Conservation (phyloP, 2,797 vertebrate species). For the Gadopsis bispinosus region DNA sequence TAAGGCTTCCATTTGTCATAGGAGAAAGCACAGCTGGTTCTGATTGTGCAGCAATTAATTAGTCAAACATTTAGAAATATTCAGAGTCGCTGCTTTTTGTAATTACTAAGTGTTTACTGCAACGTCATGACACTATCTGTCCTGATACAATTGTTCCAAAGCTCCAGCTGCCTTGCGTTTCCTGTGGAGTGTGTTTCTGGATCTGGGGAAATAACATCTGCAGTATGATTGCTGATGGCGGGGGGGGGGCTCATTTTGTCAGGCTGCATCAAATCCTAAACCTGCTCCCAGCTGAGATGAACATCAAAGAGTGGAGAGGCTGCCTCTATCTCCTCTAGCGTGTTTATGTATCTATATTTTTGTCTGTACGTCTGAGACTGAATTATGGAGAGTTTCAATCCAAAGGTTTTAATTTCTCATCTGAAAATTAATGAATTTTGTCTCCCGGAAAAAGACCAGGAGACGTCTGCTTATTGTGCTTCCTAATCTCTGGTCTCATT, state of each 20-base stretch:
- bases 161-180: constrained; percentile 25
- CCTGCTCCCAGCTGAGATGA: constrained; percentile 45
- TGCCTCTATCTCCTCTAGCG: constrained; percentile 24
- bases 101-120: constrained; percentile 1
- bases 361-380: constrained; percentile 7
- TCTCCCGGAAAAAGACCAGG: background rate
- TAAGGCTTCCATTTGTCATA: constrained; percentile 1
- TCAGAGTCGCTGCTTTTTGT: background rate
- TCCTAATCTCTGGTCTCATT: background rate
- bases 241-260: background rate
- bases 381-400: constrained; percentile 26
- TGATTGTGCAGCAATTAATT: constrained; percentile 25
- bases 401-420: background rate
- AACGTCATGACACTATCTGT: background rate
- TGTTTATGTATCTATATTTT: constrained; percentile 32
- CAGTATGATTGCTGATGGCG: constrained; percentile 3
- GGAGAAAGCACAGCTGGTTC: constrained; percentile 16
- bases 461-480: background rate
- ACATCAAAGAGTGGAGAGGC: constrained; percentile 53
- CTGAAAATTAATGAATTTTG: constrained; percentile 9
- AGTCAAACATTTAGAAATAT: constrained; percentile 20
- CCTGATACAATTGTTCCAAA: constrained; percentile 12
- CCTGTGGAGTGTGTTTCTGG: constrained; percentile 15
- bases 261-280: constrained; percentile 52
- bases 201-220: constrained; percentile 46